A percentile compares a stretch with the other conserved stretches of the same genome.
phyloP scores from a whole-genome alignment of 1,140 invertebrate genomes.

The Colletes latitarsis region DNA sequence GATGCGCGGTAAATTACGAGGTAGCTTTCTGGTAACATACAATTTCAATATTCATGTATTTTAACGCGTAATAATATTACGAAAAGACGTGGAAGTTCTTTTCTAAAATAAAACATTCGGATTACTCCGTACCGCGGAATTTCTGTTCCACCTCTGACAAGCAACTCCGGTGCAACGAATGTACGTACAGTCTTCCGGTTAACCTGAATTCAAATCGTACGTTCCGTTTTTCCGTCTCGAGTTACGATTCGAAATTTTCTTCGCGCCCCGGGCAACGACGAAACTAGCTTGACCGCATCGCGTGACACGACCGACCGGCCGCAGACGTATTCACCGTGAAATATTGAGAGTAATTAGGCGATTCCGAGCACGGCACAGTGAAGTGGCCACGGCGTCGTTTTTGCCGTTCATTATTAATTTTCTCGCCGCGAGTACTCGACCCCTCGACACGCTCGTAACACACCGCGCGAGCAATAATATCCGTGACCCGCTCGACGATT shows the following conservation, averaged over 20 bases:
- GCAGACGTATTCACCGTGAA: constrained; percentile 59
- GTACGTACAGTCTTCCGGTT: not conserved
- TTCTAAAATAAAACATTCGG: no score
- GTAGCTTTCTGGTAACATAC: no score
- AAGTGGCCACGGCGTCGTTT: constrained; percentile 58
- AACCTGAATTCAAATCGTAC: not conserved
- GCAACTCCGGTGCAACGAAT: not conserved
- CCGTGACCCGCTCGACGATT: constrained; percentile 20
- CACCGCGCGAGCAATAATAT: constrained; percentile 28
- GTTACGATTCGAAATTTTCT: constrained; percentile 12
- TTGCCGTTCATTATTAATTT: constrained; percentile 71
- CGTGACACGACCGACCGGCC: constrained; percentile 55
- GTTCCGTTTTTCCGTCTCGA: not conserved
- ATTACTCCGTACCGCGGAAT: no score
- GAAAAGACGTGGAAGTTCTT: no score
- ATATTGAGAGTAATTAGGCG: constrained; percentile 66
- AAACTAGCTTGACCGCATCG: constrained; percentile 65
- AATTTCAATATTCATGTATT: no score
- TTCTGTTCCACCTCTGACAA: no score
- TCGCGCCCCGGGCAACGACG: constrained; percentile 32
- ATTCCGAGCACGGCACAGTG: constrained; percentile 59
- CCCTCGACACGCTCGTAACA: constrained; percentile 20
- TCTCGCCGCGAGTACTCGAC: constrained; percentile 47
- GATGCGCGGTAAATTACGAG: no score
- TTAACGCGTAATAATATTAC: no score